Base-by-base conservation (phyloP, 2,888 invertebrate genomes). In the Acronicta leporina region DNA sequence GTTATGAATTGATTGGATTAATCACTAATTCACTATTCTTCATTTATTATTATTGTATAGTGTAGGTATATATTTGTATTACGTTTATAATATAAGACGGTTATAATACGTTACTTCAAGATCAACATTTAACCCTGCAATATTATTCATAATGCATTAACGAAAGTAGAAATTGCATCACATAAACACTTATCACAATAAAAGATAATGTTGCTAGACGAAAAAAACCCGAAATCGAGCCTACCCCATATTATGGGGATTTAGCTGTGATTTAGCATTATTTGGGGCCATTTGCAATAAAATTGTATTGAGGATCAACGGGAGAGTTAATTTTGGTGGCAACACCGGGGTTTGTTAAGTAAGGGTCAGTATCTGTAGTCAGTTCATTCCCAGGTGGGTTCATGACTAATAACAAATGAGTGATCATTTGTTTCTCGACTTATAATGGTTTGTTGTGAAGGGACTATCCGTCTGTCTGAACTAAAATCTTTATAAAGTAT, bases 201-300 rank as follows among this genome's bases (percentile, higher is more conserved):
- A 89, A 87, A 85, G 83, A 84, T 87, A 87, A 89, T 87, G 88
- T 86, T 85, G 81, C 82, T 73, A 81, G 64, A 64, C 63, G 57
- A 77, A 80, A 81, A 84, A 87, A 84, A 77, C 79, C 82, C 73
- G 73, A 78, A 82, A 84, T 81, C 80, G 80, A 79, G 78, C 73
- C 56, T 79, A 80, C 81, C 84, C 84, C 80, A 81, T 79, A 87
- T 87, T 85, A 84, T 62, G 68, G 84, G 90, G 90, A 87, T 90
- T 92, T 90, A 81, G 78, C 60, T 73, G 86, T 90, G 91, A 92
- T 92, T 89, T 92, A 90, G 83, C 88, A 89, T 90, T 91, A 91
- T 88, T 85, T 80, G 82, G 73, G 63, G 80, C 88, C 86, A 85
- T 90, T 89, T 86, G 91, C 92, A 90, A 91, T 92, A 92, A 91